Evolutionary conservation across 2,113 vertebrate species (phyloP).

Genomic region (Sebastes fasciatus): DNA sequence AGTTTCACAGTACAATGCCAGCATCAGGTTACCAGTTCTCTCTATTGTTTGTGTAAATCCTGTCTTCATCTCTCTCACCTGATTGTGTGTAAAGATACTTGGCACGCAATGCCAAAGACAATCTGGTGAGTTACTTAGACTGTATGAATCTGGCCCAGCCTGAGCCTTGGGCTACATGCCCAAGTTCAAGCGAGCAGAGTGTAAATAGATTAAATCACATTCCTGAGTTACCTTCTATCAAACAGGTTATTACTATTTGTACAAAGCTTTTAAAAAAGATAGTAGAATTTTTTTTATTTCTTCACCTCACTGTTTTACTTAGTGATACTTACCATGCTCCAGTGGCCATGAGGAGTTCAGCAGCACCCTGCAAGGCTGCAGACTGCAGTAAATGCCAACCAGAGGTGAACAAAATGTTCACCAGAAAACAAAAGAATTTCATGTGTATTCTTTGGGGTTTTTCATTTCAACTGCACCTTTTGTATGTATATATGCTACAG

Average conservation of each 20-base stretch:
- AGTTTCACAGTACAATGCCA: not conserved
- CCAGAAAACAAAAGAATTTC: too few relatives aligned
- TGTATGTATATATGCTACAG: too few relatives aligned
- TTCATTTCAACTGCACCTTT: too few relatives aligned
- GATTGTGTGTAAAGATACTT: slow-evolving; percentile 79
- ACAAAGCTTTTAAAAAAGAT: not conserved
- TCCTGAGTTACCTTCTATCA: slow-evolving; percentile 5
- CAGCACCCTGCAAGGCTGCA: slow-evolving; percentile 22
- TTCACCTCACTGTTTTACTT: not conserved
- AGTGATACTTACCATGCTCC: slow-evolving; percentile 10
- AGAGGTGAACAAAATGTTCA: slow-evolving; percentile 13
- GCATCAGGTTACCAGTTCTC: not conserved
- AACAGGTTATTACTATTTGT: not conserved
- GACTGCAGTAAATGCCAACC: slow-evolving; percentile 22
- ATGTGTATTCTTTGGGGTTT: too few relatives aligned
- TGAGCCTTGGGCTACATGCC: slow-evolving; percentile 84
- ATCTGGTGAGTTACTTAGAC: slow-evolving; percentile 89
- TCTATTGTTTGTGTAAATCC: not conserved
- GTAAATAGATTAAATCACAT: slow-evolving; percentile 72
- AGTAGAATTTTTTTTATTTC: not conserved
- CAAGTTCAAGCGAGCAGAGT: slow-evolving; percentile 85
- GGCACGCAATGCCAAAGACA: slow-evolving; percentile 90
- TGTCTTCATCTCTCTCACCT: not conserved
- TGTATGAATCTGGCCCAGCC: slow-evolving; percentile 85
- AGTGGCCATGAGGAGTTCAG: slow-evolving; percentile 41